Evolutionary conservation across 2,113 vertebrate genomes (phyloP).

Genomic region (Sporophila hypoxantha): DNA sequence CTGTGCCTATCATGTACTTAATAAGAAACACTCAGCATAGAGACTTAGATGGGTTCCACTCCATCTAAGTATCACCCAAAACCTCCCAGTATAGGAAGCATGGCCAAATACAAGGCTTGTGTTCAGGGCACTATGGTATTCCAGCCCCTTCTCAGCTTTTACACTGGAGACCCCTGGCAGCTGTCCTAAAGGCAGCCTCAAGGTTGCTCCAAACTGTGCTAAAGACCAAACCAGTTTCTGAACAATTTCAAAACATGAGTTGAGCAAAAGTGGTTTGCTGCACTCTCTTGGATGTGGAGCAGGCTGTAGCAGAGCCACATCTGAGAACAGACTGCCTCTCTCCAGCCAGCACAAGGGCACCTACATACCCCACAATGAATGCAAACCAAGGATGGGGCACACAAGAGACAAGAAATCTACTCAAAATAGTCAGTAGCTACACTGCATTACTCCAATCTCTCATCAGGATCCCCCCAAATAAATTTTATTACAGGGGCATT

Average conservation of each 20-base stretch:
- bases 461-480: background rate
- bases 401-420: background rate
- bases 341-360: background rate
- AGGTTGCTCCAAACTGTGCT: background rate
- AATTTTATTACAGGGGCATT: background rate
- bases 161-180: background rate
- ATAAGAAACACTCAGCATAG: background rate
- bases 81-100: background rate
- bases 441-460: background rate
- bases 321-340: background rate
- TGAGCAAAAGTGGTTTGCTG: conserved; percentile 14
- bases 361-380: background rate
- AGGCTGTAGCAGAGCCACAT: background rate
- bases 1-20: background rate
- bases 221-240: conserved; percentile 19
- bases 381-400: background rate
- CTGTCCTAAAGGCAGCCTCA: background rate
- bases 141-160: background rate
- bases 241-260: background rate
- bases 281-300: background rate
- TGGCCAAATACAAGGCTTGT: fast-evolving
- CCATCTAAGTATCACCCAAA: background rate
- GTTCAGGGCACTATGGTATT: background rate
- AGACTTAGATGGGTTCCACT: background rate
- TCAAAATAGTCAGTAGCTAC: background rate